phyloP scores from a whole-genome alignment of 2,113 vertebrate genomes.

The Sialia sialis region DNA sequence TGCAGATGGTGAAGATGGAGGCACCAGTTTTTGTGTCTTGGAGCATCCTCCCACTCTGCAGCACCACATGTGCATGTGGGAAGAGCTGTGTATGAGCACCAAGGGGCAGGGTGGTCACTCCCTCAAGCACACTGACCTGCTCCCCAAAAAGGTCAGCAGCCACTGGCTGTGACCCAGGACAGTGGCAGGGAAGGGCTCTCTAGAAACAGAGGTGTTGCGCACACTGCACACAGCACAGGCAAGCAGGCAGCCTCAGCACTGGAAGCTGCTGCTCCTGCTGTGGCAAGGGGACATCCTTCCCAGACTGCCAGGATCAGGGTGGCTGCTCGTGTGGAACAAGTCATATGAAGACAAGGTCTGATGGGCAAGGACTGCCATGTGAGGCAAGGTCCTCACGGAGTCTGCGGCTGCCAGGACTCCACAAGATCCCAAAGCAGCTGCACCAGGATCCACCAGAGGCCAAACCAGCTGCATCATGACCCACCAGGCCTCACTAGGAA shows the following conservation, averaged over 20 bases:
- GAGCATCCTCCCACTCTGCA: background rate
- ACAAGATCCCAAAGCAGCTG: background rate
- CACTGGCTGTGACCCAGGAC: background rate
- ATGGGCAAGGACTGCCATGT: fast-evolving
- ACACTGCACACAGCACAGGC: background rate
- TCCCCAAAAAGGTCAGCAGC: fast-evolving
- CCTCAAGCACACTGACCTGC: background rate
- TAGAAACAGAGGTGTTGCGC: background rate
- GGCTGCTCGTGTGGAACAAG: background rate
- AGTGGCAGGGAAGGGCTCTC: background rate
- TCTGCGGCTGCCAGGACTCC: background rate
- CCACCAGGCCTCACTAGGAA: background rate
- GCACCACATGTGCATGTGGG: fast-evolving
- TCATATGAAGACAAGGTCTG: background rate
- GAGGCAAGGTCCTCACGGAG: background rate
- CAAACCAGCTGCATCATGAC: background rate
- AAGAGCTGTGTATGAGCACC: no score
- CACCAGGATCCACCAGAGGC: background rate
- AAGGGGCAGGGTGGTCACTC: background rate
- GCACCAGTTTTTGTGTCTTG: background rate
- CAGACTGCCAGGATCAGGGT: fast-evolving
- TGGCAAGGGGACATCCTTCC: background rate
- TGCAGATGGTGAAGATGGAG: background rate
- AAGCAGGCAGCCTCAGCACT: background rate
- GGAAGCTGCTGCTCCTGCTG: background rate